phyloP scores from a whole-genome alignment of 2,797 vertebrate genomes.

The Sebastes taczanowskii region DNA sequence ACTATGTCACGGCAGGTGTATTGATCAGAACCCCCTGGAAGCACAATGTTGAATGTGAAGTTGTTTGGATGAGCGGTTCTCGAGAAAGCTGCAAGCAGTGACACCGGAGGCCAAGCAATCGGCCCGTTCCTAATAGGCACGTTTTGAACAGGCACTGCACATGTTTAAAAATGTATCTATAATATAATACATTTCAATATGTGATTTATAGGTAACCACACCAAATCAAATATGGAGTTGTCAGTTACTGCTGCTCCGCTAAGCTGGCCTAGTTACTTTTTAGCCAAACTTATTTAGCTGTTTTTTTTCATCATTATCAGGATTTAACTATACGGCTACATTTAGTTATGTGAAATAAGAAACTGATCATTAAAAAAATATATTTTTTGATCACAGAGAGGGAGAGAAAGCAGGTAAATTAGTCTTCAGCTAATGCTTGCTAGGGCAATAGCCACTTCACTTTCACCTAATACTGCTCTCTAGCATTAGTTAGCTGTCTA shows the following conservation, averaged over 20 bases:
- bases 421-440: not conserved
- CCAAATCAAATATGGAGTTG: too few species aligned
- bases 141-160: too few species aligned
- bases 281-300: not conserved
- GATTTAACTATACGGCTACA: not conserved
- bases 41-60: too few species aligned
- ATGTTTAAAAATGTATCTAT: not conserved
- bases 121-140: too few species aligned
- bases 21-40: too few species aligned
- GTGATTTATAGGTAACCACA: not conserved
- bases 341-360: not conserved
- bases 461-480: not conserved
- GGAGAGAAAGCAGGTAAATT: not conserved
- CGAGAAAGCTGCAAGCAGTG: too few species aligned
- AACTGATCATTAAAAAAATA: not conserved
- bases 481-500: not conserved
- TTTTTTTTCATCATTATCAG: not conserved
- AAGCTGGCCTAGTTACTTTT: not conserved
- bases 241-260: not conserved
- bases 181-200: not conserved
- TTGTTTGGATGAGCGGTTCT: too few species aligned
- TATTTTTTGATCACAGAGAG: not conserved
- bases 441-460: not conserved
- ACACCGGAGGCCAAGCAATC: accelerated
- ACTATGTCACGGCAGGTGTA: too few species aligned